These are phyloP conservation scores for Oncorhynchus keta DNA, from an alignment of 2,113 vertebrate species.

Conservation along the genomic window DNA sequence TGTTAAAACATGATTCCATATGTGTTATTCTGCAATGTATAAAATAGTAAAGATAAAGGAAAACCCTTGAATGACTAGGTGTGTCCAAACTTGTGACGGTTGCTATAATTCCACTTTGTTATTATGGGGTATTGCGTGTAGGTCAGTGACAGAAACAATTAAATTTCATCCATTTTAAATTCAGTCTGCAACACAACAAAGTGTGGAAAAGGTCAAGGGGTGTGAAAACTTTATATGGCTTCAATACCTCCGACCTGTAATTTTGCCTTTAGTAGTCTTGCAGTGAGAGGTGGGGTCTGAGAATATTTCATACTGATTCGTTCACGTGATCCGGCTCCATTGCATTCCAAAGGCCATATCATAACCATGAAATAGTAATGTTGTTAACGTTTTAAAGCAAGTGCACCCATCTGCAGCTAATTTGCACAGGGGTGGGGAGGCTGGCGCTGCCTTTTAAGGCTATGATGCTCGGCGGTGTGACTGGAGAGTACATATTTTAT, in stretches of 20 bases:
- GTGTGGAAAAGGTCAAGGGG: too few species aligned
- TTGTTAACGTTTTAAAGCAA: conserved; percentile 41
- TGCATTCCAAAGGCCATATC: conserved; percentile 23
- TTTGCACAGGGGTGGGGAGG: conserved; percentile 12
- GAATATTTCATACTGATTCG: too few species aligned
- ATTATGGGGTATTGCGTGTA: too few species aligned
- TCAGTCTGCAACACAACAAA: too few species aligned
- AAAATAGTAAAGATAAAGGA: too few species aligned
- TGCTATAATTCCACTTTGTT: too few species aligned
- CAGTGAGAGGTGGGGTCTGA: neutral
- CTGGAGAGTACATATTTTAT: conserved; percentile 55
- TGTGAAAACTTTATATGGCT: conserved; percentile 23
- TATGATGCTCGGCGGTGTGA: conserved; percentile 7
- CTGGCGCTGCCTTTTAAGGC: conserved; percentile 36
- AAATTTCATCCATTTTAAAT: too few species aligned
- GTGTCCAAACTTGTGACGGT: too few species aligned
- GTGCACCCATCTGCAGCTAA: conserved; percentile 47
- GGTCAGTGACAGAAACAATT: too few species aligned
- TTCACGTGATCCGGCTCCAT: conserved; percentile 8
- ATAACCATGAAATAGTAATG: conserved; percentile 46
- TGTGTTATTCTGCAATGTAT: too few species aligned
- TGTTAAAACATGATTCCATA: too few species aligned
- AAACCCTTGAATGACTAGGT: too few species aligned
- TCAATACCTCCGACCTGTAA: conserved; percentile 44
- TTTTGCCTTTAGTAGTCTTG: conserved; percentile 20